Percentiles rank a stretch among this genome's conserved stretches.
phyloP scores from a whole-genome alignment of 2,797 vertebrate genomes.

The Mionectes olivaceus region DNA sequence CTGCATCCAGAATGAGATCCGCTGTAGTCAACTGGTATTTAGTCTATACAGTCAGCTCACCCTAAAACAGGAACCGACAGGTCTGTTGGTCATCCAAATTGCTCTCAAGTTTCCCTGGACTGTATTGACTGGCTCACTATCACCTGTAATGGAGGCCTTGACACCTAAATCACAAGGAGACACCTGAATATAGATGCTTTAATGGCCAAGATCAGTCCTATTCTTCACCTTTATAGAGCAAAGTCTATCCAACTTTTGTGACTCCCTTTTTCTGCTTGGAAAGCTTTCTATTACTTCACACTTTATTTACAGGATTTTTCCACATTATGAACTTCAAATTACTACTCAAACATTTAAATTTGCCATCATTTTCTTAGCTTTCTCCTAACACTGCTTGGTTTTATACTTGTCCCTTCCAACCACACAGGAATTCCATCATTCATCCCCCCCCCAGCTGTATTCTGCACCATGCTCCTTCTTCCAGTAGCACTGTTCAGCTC shows the following conservation, averaged over 20 bases:
- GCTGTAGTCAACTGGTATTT: neutral
- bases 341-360: neutral
- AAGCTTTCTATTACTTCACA: neutral
- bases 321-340: neutral
- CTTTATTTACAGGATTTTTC: neutral
- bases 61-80: neutral
- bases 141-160: neutral
- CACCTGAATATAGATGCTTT: neutral
- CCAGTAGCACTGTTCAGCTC: neutral
- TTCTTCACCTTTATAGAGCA: neutral
- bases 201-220: neutral
- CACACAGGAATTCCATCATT: neutral
- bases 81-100: neutral
- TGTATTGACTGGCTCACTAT: neutral
- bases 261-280: neutral
- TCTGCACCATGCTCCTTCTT: neutral
- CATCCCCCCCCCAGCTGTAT: fast-evolving
- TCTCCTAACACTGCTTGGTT: neutral
- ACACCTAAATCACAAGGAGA: neutral
- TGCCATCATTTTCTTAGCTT: neutral
- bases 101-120: neutral
- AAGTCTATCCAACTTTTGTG: neutral
- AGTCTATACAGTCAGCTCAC: neutral
- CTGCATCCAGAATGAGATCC: neutral
- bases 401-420: neutral